Base-by-base conservation (phyloP, 1,140 invertebrate genomes). In the Nasonia giraulti region DNA sequence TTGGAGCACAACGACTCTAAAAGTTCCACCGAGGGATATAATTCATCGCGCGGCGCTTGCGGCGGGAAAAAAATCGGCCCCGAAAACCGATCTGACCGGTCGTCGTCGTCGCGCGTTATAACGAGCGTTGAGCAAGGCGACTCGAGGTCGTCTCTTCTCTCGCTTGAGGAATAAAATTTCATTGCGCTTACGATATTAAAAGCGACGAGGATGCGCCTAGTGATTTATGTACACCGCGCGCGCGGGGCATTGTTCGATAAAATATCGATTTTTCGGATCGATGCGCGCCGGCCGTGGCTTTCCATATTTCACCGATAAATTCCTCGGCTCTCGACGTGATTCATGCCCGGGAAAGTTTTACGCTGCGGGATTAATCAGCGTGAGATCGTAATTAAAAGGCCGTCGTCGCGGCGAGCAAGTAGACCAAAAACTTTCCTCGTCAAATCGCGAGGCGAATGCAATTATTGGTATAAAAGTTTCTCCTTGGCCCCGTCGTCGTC, bases 11-110 rank as follows among this genome's bases (percentile, higher is more conserved):
- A 0, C 2, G 55, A 62, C 55, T 4, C 55, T 62, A n/a, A 62
- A 62, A 62, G 55, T n/a, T n/a, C 12, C 6, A 10, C 14, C 17
- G 31, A 20, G 78, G 12, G 10, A 44, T 8, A 80, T 66, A 73
- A 81, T 73, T 71, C 44, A 80, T 80, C 79, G n/a, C 68, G n/a
- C 31, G 73, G 74, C 73, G 20, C 44, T 71, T 27, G 20, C n/a
- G 74, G 73, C 73, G 27, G 33, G 73, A 40, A 74, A 73, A 73
- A 33, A 78, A 78, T 62, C 47, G 14, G 20, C 37, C 12, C 80
- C 69, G 37, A 62, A 82, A 82, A 82, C 68, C 50, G 40, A 82
- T 55, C 80, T 74, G 80, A 82, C 44, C 80, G 80, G 68, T 62
- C 55, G 55, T 62, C 55, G 55, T 37, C 33, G 33, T 37, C 33